These are phyloP conservation scores for Tachina grossa DNA, from an alignment of 2,888 invertebrate species.

Conservation along the genomic window DNA sequence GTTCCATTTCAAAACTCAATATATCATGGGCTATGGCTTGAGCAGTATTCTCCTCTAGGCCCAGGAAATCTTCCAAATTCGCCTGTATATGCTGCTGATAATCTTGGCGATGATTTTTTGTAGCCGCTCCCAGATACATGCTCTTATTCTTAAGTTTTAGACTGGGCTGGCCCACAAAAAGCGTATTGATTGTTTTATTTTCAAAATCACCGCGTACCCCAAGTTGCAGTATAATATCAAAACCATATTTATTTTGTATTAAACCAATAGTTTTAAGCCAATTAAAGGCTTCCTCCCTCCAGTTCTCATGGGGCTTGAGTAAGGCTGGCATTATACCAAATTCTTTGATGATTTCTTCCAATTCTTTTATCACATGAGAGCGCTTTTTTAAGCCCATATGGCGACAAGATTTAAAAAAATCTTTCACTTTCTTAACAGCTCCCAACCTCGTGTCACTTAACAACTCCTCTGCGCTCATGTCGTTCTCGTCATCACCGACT, in stretches of 20 bases:
- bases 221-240: slow-evolving; percentile 77
- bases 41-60: slow-evolving; percentile 73
- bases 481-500: slow-evolving; percentile 69
- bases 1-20: slow-evolving; percentile 74
- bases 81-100: slow-evolving; percentile 66
- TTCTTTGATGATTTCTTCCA: slow-evolving; percentile 74
- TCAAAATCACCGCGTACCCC: slow-evolving; percentile 73
- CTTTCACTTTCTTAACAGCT: slow-evolving; percentile 74
- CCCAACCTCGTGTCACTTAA: slow-evolving; percentile 54
- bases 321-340: slow-evolving; percentile 79
- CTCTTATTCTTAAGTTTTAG: slow-evolving; percentile 68
- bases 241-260: slow-evolving; percentile 77
- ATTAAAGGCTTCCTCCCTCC: slow-evolving; percentile 75
- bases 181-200: slow-evolving; percentile 70
- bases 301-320: slow-evolving; percentile 63
- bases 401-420: slow-evolving; percentile 79
- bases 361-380: slow-evolving; percentile 61
- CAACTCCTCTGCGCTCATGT: slow-evolving; percentile 60
- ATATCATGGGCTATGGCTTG: slow-evolving; percentile 74
- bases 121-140: slow-evolving; percentile 71
- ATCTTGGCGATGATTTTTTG: slow-evolving; percentile 68
- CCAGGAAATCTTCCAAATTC: slow-evolving; percentile 74
- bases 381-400: slow-evolving; percentile 68
- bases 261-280: slow-evolving; percentile 77
- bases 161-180: slow-evolving; percentile 79